These are phyloP conservation scores for Stegastes partitus DNA, from an alignment of 2,113 vertebrate species.

Conservation along the genomic window DNA sequence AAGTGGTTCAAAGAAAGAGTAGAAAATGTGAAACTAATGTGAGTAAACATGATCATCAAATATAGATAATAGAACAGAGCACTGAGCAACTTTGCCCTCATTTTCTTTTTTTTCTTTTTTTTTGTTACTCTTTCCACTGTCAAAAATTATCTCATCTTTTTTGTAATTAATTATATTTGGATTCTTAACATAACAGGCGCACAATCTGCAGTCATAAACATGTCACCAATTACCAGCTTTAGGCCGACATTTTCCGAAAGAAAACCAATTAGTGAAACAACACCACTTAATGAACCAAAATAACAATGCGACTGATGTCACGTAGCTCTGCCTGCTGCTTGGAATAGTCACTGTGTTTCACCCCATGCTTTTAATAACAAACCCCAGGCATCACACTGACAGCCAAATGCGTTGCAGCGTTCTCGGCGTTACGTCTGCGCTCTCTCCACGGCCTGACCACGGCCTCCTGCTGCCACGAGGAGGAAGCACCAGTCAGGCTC, in stretches of 20 bases:
- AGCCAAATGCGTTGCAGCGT: constrained; percentile 47
- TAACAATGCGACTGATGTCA: constrained; percentile 60
- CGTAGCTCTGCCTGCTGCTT: constrained; percentile 54
- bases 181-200: constrained; percentile 41
- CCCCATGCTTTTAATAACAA: constrained; percentile 73
- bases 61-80: constrained; percentile 59
- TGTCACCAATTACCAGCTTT: constrained; percentile 67
- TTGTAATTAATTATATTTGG: constrained; percentile 57
- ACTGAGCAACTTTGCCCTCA: constrained; percentile 26
- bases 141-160: constrained; percentile 15
- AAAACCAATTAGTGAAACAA: constrained; percentile 77
- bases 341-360: constrained; percentile 42
- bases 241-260: constrained; percentile 38
- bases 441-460: constrained; percentile 32
- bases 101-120: constrained; percentile 22
- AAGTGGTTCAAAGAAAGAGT: constrained; percentile 65
- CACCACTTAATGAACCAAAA: constrained; percentile 69
- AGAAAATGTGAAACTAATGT: constrained; percentile 59
- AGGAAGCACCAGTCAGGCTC: constrained; percentile 63
- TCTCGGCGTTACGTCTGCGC: constrained; percentile 55
- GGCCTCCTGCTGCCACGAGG: constrained; percentile 68
- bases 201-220: constrained; percentile 43
- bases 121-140: constrained; percentile 1
- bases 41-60: constrained; percentile 70
- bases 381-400: constrained; percentile 61